A percentile compares a stretch with the other conserved stretches of the same genome.
Conservation (phyloP, 1,140 invertebrate species). For the Drosophila chauvacae region DNA sequence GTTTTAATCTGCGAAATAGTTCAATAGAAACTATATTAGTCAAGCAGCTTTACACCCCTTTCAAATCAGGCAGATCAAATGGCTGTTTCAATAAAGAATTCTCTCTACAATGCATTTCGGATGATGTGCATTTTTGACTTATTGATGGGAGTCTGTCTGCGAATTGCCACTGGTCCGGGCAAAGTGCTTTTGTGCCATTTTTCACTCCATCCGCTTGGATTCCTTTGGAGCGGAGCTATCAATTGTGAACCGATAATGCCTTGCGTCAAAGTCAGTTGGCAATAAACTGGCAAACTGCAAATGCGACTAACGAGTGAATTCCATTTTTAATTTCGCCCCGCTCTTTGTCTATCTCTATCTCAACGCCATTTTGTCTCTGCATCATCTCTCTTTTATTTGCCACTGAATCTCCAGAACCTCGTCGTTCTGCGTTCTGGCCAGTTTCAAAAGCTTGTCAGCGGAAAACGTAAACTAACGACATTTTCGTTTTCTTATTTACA, state of each 20-base stretch:
- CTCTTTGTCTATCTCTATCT: constrained; percentile 38
- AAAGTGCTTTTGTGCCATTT: constrained; percentile 32
- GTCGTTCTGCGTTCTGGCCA: constrained; percentile 30
- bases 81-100: constrained; percentile 17
- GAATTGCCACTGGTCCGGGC: constrained; percentile 12
- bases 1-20: not conserved
- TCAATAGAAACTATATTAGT: not conserved
- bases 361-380: constrained; percentile 45
- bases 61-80: constrained; percentile 2
- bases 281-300: constrained; percentile 72
- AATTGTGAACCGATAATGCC: constrained; percentile 65
- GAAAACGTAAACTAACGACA: constrained; percentile 82
- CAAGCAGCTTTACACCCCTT: not conserved
- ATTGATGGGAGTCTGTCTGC: constrained; percentile 18
- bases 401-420: constrained; percentile 8
- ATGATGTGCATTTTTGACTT: constrained; percentile 26
- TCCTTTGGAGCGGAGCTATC: constrained; percentile 37
- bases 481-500: constrained; percentile 82
- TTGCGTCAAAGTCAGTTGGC: constrained; percentile 66
- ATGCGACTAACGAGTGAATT: constrained; percentile 75
- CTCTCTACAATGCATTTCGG: constrained; percentile 12
- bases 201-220: constrained; percentile 28
- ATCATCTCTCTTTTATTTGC: constrained; percentile 42
- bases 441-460: constrained; percentile 74
- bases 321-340: constrained; percentile 72